Conservation (phyloP, 2,113 vertebrate genomes). For the Tragelaphus imberbis region DNA sequence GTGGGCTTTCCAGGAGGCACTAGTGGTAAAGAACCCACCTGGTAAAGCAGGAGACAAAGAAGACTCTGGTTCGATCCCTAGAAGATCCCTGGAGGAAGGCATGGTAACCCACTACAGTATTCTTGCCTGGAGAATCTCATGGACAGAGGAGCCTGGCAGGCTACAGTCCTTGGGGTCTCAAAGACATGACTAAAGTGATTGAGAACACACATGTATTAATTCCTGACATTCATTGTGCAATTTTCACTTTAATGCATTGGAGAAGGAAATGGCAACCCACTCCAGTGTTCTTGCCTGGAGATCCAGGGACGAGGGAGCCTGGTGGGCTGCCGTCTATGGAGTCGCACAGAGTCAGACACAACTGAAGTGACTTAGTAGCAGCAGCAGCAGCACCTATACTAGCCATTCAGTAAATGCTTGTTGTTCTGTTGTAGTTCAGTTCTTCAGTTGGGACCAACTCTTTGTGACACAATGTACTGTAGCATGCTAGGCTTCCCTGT, state of each 20-base stretch:
- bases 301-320: no score
- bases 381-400: not conserved
- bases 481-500: not conserved
- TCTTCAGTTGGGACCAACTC: not conserved
- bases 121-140: not conserved
- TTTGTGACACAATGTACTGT: not conserved
- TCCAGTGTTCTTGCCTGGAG: no score
- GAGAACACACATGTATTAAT: not conserved
- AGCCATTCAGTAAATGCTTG: not conserved
- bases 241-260: no score
- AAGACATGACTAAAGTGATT: not conserved
- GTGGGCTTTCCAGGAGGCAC: not conserved
- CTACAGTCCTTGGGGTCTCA: not conserved
- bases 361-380: no score
- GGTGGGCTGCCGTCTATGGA: no score
- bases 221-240: not conserved
- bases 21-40: not conserved
- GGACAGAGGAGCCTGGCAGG: not conserved
- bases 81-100: not conserved
- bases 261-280: no score
- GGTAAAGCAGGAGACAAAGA: not conserved
- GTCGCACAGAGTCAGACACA: no score
- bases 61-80: fast-evolving
- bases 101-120: not conserved
- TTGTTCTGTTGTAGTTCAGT: not conserved